A percentile compares a stretch with the other conserved stretches of the same genome.
Evolutionary conservation across 2,113 vertebrate species (phyloP).

Genomic region (Gavia stellata): DNA sequence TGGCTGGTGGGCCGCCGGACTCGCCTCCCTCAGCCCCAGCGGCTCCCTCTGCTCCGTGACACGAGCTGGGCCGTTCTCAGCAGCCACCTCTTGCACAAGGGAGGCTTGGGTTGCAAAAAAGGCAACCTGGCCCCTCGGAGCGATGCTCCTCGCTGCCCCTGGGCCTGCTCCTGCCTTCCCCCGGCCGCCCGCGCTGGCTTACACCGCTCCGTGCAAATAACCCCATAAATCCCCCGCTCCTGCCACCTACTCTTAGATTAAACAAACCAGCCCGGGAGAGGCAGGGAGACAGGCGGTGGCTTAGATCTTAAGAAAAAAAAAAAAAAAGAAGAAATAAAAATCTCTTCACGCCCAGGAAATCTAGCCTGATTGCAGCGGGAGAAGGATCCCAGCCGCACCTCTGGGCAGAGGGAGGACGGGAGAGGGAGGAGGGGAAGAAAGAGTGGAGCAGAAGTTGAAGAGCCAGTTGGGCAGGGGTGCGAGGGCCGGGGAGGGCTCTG

Average conservation of each 20-base stretch:
- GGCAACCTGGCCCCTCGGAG: neutral
- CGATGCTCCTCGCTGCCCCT: neutral
- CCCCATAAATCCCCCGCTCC: conserved; percentile 16
- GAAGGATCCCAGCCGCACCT: conserved; percentile 23
- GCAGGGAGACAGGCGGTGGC: neutral
- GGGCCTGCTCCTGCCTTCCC: neutral
- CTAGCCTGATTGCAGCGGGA: neutral
- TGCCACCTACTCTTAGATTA: conserved; percentile 29
- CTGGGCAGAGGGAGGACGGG: neutral
- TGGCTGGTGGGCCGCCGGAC: accelerated
- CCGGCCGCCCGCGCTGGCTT: neutral
- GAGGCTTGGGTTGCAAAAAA: neutral
- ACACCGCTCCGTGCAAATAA: neutral
- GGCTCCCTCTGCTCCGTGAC: neutral
- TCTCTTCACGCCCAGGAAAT: conserved; percentile 23
- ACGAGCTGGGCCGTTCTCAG: neutral
- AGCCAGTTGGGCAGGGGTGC: conserved; percentile 29
- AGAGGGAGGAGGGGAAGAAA: neutral
- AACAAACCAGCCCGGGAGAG: neutral
- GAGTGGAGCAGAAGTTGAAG: conserved; percentile 47
- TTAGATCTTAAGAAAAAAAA: neutral
- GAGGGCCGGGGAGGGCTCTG: neutral
- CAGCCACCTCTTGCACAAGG: neutral
- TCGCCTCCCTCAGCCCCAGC: neutral
- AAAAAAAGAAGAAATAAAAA: neutral